Evolutionary conservation across 2,113 vertebrate species (phyloP).

Genomic region (Toxotes chatareus): DNA sequence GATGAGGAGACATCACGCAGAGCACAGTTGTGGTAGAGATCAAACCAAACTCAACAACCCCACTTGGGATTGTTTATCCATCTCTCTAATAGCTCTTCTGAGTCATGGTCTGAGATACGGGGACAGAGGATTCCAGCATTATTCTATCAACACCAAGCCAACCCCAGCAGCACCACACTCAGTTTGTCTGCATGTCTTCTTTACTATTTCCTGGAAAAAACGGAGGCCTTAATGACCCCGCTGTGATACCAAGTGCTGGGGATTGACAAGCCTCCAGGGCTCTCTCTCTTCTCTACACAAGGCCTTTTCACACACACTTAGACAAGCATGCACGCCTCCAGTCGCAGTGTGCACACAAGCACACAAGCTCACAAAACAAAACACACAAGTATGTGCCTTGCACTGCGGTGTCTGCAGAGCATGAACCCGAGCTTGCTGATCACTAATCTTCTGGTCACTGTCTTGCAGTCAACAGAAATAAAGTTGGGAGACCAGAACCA

Average conservation of each 20-base stretch:
- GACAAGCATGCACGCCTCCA: conserved; percentile 17
- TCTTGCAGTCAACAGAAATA: conserved; percentile 50
- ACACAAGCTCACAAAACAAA: conserved; percentile 25
- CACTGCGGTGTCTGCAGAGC: neutral
- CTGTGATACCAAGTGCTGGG: conserved; percentile 51
- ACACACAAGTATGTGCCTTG: conserved; percentile 6
- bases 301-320: conserved; percentile 22
- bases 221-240: conserved; percentile 46
- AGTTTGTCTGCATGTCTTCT: conserved; percentile 18
- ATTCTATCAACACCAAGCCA: conserved; percentile 13
- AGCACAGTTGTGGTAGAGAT: conserved; percentile 16
- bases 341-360: conserved; percentile 13
- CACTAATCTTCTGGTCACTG: conserved; percentile 54
- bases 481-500: conserved; percentile 39
- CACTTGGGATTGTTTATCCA: conserved; percentile 41
- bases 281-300: conserved; percentile 49
- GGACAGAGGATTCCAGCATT: conserved; percentile 29
- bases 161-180: conserved; percentile 23
- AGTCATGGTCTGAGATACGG: conserved; percentile 35
- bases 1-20: conserved; percentile 30
- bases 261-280: conserved; percentile 64
- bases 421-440: conserved; percentile 25
- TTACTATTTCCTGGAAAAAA: conserved; percentile 43
- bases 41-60: conserved; percentile 39
- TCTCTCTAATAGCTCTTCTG: conserved; percentile 31